phyloP scores from a whole-genome alignment of 2,888 invertebrate genomes.

The Drosophila anomalata region DNA sequence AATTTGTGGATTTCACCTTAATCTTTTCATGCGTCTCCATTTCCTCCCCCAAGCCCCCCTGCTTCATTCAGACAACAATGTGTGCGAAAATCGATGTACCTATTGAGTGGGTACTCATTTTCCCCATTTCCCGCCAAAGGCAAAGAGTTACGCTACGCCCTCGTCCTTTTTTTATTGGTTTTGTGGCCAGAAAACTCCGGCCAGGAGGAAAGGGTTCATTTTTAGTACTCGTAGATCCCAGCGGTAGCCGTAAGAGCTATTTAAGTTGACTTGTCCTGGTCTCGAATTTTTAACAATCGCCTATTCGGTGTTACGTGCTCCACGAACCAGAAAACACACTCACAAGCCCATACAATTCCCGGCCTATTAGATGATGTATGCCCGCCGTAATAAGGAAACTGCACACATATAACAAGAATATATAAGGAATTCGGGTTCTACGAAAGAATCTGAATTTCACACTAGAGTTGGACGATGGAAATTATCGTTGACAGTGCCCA shows the following conservation, averaged over 20 bases:
- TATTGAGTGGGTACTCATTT: conserved; percentile 58
- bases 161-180: conserved; percentile 60
- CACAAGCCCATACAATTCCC: conserved; percentile 11
- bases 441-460: conserved; percentile 54
- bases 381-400: conserved; percentile 70
- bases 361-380: conserved; percentile 69
- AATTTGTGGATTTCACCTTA: conserved; percentile 80
- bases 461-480: conserved; percentile 42
- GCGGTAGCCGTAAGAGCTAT: conserved; percentile 60
- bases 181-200: conserved; percentile 62
- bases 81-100: conserved; percentile 73
- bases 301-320: conserved; percentile 44
- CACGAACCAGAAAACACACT: conserved; percentile 5
- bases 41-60: background rate
- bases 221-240: conserved; percentile 23
- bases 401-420: conserved; percentile 28
- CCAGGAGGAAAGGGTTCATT: conserved; percentile 6
- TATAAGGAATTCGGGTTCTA: conserved; percentile 9
- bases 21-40: conserved; percentile 57
- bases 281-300: conserved; percentile 64
- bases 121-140: conserved; percentile 13
- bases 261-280: conserved; percentile 63
- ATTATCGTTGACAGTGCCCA: conserved; percentile 21
- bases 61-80: conserved; percentile 58
- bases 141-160: conserved; percentile 32